Base-by-base conservation (phyloP, 1,140 invertebrate genomes). In the Ceratina australensis region DNA sequence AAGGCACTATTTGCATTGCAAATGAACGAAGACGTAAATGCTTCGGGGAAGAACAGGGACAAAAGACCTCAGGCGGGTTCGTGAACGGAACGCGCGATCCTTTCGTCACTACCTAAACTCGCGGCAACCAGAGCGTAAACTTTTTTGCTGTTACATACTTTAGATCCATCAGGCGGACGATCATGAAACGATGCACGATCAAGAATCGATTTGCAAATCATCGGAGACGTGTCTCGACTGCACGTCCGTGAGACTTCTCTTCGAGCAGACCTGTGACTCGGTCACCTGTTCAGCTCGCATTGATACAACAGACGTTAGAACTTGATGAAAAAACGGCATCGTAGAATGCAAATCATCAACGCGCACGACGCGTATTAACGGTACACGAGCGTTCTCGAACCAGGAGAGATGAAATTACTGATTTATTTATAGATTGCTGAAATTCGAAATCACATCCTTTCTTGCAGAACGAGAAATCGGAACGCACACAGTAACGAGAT, bases 401-500 rank as follows among this genome's bases (percentile, higher is more conserved):
- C 4, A n/a, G 22, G 54, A 50, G 54, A 49, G 22, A 26, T 22
- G 24, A 59, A 75, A 59, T 28, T 26, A 26, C n/a, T 22, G 56
- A 20, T n/a, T 49, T 67, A 20, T 13, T 47, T 54, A 50, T 16
- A 26, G 15, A 68, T 59, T 0, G 56, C 16, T 47, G 20, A 20
- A 74, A 67, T 56, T 57, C 33, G 22, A 22, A 67, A 10, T 24
- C 28, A 49, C 72, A 28, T 66, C 33, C 13, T 66, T 60, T 68
- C 10, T 5, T 42, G 33, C 7, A 12, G 22, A 15, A 24, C 7
- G 49, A 54, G 74, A 71, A 76, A 49, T 50, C 24, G 65, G n/a
- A 50, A 24, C 73, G 52, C 52, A 54, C 16, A 13, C 8, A 16
- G 24, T 68, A 75, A 75, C 73, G 73, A 54, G 57, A 68, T 47